Conservation (phyloP, 2,113 vertebrate genomes). For the Engystomops pustulosus region DNA sequence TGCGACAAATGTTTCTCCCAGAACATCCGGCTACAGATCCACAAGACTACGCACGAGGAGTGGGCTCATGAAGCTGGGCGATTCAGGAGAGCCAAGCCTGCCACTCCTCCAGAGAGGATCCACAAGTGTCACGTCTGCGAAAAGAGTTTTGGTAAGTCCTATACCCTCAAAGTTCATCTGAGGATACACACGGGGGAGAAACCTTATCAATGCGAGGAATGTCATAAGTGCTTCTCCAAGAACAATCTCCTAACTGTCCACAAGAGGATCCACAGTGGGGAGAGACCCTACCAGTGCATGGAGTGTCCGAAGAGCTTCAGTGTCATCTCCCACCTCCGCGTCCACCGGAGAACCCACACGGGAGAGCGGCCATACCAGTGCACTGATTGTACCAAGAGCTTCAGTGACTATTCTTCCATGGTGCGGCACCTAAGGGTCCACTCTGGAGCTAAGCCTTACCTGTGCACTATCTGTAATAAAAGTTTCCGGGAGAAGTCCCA, state of each 20-base stretch:
- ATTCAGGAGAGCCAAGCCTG: slow-evolving; percentile 28
- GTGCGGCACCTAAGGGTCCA: slow-evolving; percentile 46
- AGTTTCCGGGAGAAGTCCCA: slow-evolving; percentile 48
- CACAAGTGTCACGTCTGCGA: slow-evolving; percentile 46
- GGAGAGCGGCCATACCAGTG: slow-evolving; percentile 49
- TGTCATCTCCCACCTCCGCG: slow-evolving; percentile 43
- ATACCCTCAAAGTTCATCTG: slow-evolving; percentile 49
- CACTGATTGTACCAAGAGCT: slow-evolving; percentile 39
- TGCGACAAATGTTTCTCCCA: slow-evolving; percentile 2
- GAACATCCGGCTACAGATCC: slow-evolving; percentile 26
- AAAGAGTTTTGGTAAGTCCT: slow-evolving; percentile 43
- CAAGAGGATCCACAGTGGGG: slow-evolving; percentile 48
- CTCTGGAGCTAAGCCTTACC: slow-evolving; percentile 47
- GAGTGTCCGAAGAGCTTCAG: slow-evolving; percentile 51
- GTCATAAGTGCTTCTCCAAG: slow-evolving; percentile 49
- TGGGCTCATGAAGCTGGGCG: slow-evolving; percentile 24
- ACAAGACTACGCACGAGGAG: slow-evolving; percentile 39
- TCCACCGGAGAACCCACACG: slow-evolving; percentile 41
- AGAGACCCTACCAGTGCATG: slow-evolving; percentile 43
- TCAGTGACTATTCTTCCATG: slow-evolving; percentile 52
- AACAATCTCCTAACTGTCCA: slow-evolving; percentile 49
- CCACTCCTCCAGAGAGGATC: not conserved
- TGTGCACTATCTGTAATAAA: slow-evolving; percentile 35
- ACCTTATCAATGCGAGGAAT: slow-evolving; percentile 38
- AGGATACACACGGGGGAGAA: slow-evolving; percentile 54